Base-by-base conservation (phyloP, 2,113 vertebrate genomes). In the Cathartes aura region DNA sequence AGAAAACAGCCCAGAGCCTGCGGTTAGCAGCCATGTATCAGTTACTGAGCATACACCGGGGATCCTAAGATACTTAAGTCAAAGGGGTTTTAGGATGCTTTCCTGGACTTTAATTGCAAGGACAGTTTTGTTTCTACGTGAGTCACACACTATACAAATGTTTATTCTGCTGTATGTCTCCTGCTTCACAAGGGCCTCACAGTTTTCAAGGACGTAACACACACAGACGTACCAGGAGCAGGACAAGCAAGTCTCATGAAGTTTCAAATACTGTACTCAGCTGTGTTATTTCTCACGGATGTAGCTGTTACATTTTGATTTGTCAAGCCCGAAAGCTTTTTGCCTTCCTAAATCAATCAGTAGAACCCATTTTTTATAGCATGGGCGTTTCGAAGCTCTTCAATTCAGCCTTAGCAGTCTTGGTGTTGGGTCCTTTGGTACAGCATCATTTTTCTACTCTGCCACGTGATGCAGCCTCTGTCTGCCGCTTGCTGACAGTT, bases 41-140 rank as follows among this genome's bases (percentile, higher is more conserved):
- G 60, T 66, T 26, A 27, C 9, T 18, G 59, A 47, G 47, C 19
- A 3, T 14, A 52, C 82, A 15, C 42, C 3, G 58, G 45, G 45
- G 43, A 36, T 22, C 91, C 87, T 58, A 38, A 94, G 94, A 91
- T 55, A 19, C 62, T 62, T 15, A 17, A 87, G 48, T 52, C 82
- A 59, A 13, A 84, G 52, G 50, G 48, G 32, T 6, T 92, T 93
- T 83, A 82, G 75, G 92, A 89, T 90, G 89, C 89, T 91, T 95
- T 85, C 48, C 22, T 72, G 91, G 62, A 34, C 74, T 60, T 22
- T 36, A 58, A 88, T 81, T 86, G 87, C 91, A 26, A 73, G 88
- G 16, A 52, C 2, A 14, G 71, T 48, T 92, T 85, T 89, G 94
- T 89, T 91, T 88, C 89, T n/a, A 0, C 56, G 90, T 52, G 91